Evolutionary conservation across 2,888 invertebrate genomes (phyloP).

Genomic region (Papilio gigon): DNA sequence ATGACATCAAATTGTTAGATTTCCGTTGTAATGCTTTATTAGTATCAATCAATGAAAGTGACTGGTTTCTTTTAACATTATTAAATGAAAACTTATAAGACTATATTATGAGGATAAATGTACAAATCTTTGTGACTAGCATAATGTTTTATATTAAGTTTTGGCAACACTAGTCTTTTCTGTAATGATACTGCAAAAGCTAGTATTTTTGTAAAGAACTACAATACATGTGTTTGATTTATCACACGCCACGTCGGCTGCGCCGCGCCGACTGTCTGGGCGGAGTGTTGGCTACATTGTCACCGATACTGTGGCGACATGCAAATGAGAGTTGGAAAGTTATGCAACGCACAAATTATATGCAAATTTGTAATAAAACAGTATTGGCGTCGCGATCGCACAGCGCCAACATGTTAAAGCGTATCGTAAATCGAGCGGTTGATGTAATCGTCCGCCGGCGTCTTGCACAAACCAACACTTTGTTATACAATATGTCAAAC

Average conservation of each 20-base stretch:
- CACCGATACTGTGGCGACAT: constrained; percentile 28
- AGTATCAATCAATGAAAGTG: neutral
- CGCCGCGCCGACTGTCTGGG: neutral
- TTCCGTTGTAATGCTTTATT: neutral
- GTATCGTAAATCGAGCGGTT: constrained; percentile 39
- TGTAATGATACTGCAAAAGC: no score
- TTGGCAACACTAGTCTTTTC: no score
- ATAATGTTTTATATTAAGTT: no score
- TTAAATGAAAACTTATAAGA: no score
- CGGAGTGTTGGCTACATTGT: constrained; percentile 26
- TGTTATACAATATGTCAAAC: constrained; percentile 40
- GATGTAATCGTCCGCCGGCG: constrained; percentile 40
- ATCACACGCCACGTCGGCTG: constrained; percentile 21
- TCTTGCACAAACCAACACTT: constrained; percentile 38
- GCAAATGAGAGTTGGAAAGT: constrained; percentile 34
- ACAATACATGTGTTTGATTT: neutral
- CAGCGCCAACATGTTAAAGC: constrained; percentile 39
- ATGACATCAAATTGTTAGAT: neutral
- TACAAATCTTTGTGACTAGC: no score
- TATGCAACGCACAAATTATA: constrained; percentile 41
- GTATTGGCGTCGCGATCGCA: constrained; percentile 38
- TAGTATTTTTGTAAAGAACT: neutral
- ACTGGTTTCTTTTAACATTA: no score
- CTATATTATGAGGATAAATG: no score
- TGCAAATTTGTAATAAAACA: constrained; percentile 42